Base-by-base conservation (phyloP, 2,797 vertebrate species). In the Falco peregrinus region DNA sequence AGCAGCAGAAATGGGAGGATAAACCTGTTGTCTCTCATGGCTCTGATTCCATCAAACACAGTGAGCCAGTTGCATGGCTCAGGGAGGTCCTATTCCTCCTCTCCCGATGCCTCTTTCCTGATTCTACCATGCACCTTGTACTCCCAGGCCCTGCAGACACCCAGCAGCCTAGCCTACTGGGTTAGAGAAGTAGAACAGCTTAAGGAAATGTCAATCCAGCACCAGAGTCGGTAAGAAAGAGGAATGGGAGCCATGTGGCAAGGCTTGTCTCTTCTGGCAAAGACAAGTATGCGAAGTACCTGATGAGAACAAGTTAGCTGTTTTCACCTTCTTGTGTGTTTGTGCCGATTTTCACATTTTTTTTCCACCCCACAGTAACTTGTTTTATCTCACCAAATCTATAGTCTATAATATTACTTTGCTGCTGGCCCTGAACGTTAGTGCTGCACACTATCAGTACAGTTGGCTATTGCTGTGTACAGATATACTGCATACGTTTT, bases 251-350 rank as follows among this genome's bases (percentile, higher is more conserved):
- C 31, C 50, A 31, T 0, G 3, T 0, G 0, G 17, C 37, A 75
- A 54, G 14, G 31, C 28, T 25, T 53, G 10, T n/a, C 24, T 54
- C 16, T 64, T 73, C 43, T 16, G 28, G 56, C 19, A 59, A 22
- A 0, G 0, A 0, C 7, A 67, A 47, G 10, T 5, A 65, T 10
- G 10, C 9, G 37, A 37, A 37, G 37, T 37, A 37, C 10, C 24
- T 20, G 65, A 41, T 25, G 16, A 88, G 35, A 76, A 70, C 19
- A 71, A 73, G 71, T 71, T 1, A 33, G 16, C 16, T 11, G 5
- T 22, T 73, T 39, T 35, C 5, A 22, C 17, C 29, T 26, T 47
- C 22, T 22, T 1, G 5, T 25, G 37, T 43, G 18, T 16, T 69
- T 78, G 39, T 41, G 56, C 22, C 26, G 11, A 70, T n/a, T 48